Evolutionary conservation across 2,888 invertebrate species (phyloP).

Genomic region (Andrena minutula): DNA sequence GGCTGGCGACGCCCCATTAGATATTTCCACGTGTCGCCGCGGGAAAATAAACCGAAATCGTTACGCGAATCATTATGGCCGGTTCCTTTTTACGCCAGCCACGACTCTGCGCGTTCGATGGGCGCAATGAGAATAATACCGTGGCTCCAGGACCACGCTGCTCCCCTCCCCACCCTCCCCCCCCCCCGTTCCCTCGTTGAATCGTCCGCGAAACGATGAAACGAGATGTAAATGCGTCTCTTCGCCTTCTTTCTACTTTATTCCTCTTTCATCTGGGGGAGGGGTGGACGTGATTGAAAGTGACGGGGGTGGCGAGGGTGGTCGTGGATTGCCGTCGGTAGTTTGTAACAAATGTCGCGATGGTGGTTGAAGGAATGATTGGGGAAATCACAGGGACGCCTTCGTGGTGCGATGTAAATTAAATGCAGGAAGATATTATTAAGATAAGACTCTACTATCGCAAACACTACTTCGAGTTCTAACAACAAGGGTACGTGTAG

Average conservation of each 20-base stretch:
- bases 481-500: too few relatives aligned
- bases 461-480: too few relatives aligned
- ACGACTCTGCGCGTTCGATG: conserved; percentile 37
- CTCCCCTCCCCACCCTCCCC: background rate
- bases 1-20: conserved; percentile 65
- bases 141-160: background rate
- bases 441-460: too few relatives aligned
- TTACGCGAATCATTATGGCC: conserved; percentile 62
- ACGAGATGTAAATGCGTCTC: conserved; percentile 35
- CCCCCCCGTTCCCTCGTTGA: background rate
- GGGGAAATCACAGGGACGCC: background rate
- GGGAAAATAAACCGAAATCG: conserved; percentile 66
- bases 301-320: background rate
- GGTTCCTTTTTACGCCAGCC: conserved; percentile 34
- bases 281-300: background rate
- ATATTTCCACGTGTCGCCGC: conserved; percentile 63
- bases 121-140: conserved; percentile 55
- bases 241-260: conserved; percentile 1
- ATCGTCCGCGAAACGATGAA: conserved; percentile 22
- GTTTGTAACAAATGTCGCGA: conserved; percentile 11
- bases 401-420: background rate
- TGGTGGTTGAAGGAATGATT: background rate
- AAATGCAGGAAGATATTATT: too few relatives aligned
- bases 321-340: conserved; percentile 27
- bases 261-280: background rate